Conservation (phyloP, 2,113 vertebrate species). For the Toxotes chatareus region DNA sequence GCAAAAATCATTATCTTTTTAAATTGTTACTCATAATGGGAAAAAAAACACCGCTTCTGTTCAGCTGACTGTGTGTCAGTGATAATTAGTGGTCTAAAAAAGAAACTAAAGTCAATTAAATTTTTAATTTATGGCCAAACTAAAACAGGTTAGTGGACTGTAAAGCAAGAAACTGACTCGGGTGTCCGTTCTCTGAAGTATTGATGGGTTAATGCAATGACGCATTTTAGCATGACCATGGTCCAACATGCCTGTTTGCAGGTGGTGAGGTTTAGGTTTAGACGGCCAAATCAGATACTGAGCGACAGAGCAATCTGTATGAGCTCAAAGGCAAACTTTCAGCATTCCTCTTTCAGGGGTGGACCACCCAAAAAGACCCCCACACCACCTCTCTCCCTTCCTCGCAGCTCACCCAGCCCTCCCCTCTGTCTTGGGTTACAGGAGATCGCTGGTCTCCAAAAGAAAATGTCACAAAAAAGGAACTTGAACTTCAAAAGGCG, state of each 20-base stretch:
- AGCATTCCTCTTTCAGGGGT: conserved; percentile 61
- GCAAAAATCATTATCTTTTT: too few species aligned
- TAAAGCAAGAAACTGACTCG: background rate
- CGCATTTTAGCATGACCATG: background rate
- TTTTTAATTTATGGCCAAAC: background rate
- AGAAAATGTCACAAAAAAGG: conserved; percentile 78
- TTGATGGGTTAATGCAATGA: background rate
- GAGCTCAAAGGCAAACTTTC: conserved; percentile 69
- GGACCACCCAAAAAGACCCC: conserved; percentile 81
- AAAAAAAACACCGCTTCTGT: too few species aligned
- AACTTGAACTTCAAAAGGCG: conserved; percentile 82
- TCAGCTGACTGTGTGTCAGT: too few species aligned
- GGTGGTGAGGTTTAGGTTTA: conserved; percentile 18
- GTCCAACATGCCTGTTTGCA: background rate
- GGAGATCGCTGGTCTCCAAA: conserved; percentile 62
- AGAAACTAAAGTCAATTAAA: too few species aligned
- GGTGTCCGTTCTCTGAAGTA: background rate
- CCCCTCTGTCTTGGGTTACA: conserved; percentile 75
- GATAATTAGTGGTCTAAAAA: too few species aligned
- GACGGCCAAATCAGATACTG: conserved; percentile 57
- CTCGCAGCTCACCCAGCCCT: conserved; percentile 25
- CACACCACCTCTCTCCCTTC: conserved; percentile 4
- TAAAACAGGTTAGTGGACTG: background rate
- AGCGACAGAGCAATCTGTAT: conserved; percentile 59
- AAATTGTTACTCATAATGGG: too few species aligned